Percentiles rank a stretch among this genome's conserved stretches.
Conservation (phyloP, 1,140 invertebrate species). For the Drepana arcuata region DNA sequence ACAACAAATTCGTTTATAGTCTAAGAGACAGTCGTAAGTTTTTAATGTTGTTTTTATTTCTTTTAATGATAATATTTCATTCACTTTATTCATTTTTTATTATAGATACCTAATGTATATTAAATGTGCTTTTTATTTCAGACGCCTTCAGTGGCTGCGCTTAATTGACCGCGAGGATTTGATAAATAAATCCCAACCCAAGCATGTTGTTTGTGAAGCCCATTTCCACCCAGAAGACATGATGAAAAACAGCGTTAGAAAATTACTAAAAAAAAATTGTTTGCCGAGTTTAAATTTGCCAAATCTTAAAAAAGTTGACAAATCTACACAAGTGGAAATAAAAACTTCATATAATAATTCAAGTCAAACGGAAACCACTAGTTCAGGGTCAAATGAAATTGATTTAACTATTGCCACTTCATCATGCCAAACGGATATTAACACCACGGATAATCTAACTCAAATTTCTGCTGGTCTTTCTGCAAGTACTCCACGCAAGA, state of each 20-base stretch:
- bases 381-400: background rate
- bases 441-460: background rate
- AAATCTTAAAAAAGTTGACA: background rate
- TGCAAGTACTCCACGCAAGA: background rate
- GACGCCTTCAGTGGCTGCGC: background rate
- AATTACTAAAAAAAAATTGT: background rate
- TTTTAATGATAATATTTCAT: no score
- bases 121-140: no score
- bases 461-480: background rate
- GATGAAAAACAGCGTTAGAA: background rate
- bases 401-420: background rate
- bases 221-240: background rate
- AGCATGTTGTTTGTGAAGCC: background rate
- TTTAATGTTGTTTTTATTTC: no score
- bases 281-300: background rate
- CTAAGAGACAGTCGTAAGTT: no score
- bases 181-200: background rate
- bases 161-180: background rate
- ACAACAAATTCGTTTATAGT: no score
- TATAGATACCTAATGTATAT: no score
- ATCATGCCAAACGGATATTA: background rate
- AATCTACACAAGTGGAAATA: no score
- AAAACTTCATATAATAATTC: background rate
- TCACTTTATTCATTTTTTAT: no score
- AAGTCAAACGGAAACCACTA: background rate